A percentile compares a stretch with the other conserved stretches of the same genome.
Conservation (phyloP, 2,888 invertebrate species). For the Phalera bucephala region DNA sequence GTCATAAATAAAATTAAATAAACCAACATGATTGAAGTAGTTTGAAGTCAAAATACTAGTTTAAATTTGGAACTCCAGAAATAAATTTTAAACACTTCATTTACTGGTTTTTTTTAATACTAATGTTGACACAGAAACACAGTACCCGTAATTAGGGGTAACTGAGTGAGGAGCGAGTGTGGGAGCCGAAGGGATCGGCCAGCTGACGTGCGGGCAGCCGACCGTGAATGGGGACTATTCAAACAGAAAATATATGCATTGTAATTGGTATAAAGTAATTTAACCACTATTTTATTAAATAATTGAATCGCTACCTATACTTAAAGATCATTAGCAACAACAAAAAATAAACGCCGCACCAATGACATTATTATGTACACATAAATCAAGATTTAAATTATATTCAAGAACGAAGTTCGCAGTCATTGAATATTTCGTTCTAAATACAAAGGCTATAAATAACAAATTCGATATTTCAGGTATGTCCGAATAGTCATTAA, state of each 20-base stretch:
- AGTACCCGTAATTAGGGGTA: constrained; percentile 63
- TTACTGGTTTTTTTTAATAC: not conserved
- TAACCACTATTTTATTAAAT: constrained; percentile 8
- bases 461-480: constrained; percentile 63
- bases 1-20: no score
- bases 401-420: constrained; percentile 43
- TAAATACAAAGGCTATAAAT: constrained; percentile 70
- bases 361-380: constrained; percentile 30
- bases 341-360: constrained; percentile 30
- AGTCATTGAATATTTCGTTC: constrained; percentile 45
- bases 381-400: constrained; percentile 59
- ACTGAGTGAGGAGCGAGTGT: constrained; percentile 43
- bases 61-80: not conserved
- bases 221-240: constrained; percentile 49
- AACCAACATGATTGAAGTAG: not conserved
- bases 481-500: constrained; percentile 63
- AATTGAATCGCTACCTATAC: constrained; percentile 15
- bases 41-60: not conserved
- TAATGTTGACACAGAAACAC: constrained; percentile 67
- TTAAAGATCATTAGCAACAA: constrained; percentile 20
- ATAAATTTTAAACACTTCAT: not conserved
- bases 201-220: constrained; percentile 51
- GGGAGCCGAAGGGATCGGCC: constrained; percentile 53
- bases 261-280: constrained; percentile 30
- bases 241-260: constrained; percentile 49